phyloP scores from a whole-genome alignment of 2,888 invertebrate genomes.

The Pyralis farinalis region DNA sequence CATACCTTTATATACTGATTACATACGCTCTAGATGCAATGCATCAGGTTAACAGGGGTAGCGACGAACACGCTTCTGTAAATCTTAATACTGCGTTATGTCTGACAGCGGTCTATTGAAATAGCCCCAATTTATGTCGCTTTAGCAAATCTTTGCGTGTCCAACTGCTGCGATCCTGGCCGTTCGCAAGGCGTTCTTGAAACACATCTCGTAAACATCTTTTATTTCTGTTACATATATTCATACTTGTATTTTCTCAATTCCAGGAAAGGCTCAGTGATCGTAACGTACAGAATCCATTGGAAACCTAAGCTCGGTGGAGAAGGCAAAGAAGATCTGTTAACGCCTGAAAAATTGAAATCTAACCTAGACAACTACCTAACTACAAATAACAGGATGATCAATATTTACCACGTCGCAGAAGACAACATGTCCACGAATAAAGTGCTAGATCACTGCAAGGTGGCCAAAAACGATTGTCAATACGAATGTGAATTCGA shows the following conservation, averaged over 20 bases:
- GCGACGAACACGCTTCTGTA: no score
- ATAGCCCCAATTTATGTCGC: no score
- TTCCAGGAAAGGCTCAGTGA: conserved; percentile 84
- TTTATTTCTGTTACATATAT: no score
- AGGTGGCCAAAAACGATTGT: conserved; percentile 84
- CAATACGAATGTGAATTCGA: conserved; percentile 85
- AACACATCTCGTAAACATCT: no score
- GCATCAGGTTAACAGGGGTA: no score
- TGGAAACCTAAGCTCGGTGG: conserved; percentile 80
- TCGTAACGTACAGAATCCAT: conserved; percentile 83
- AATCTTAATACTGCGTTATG: no score
- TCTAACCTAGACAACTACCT: conserved; percentile 73
- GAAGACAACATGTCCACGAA: conserved; percentile 55
- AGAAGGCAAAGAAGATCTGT: conserved; percentile 65
- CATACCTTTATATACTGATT: no score
- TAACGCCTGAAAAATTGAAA: conserved; percentile 68
- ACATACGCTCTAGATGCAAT: no score
- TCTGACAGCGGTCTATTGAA: no score
- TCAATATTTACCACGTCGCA: conserved; percentile 74
- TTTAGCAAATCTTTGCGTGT: no score
- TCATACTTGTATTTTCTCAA: conserved; percentile 7
- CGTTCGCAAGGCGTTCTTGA: no score
- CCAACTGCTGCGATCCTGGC: no score
- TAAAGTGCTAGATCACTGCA: conserved; percentile 83
- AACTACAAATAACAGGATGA: conserved; percentile 69